Evolutionary conservation across 2,797 vertebrate species (phyloP), one percentile per base, ranked within the genome.

Genomic region (Melanitta fusca): DNA sequence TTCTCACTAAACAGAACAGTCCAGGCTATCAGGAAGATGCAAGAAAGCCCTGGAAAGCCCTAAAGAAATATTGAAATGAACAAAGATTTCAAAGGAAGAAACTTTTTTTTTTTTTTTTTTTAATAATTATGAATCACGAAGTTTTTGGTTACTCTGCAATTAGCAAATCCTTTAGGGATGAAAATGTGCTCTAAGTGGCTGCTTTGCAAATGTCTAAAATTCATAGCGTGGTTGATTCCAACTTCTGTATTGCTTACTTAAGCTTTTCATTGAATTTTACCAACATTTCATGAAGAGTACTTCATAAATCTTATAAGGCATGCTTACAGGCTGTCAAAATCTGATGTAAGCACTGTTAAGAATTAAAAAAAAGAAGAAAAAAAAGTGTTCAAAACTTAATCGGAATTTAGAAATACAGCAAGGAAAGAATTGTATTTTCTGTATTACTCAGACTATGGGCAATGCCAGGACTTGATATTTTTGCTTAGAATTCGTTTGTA

Each of bases 121-220:
- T 19, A 84, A 18, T 94, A 71, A 73, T 90, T 92, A 71, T 51
- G 5, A 78, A 22, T 77, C 36, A 34, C 68, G 27, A 91, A 45
- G 92, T 87, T 90, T 95, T 96, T 85, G 71, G 71, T 80, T 94
- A 80, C 30, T 91, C 72, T 93, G 61, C 89, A 83, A 34, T 80
- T 88, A 85, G 32, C 22, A 83, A 65, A 83, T 80, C 64, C 84
- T 71, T 54, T 78, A 62, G 89, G 93, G 54, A 56, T 83, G 61
- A 80, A 92, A 89, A 89, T 71, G 30, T 18, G 16, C 58, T 85
- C 18, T 73, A 70, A 61, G 36, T 74, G 91, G 51, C 58, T 85
- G 61, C 38, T 92, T 92, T 88, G 85, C 51, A 61, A 80, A 84
- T 75, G 38, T 72, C 7, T 75, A 53, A 91, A 84, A 81, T 72